Evolutionary conservation across 2,797 vertebrate genomes (phyloP), one percentile per base, ranked within the genome.

Genomic region (Urocyon cinereoargenteus): DNA sequence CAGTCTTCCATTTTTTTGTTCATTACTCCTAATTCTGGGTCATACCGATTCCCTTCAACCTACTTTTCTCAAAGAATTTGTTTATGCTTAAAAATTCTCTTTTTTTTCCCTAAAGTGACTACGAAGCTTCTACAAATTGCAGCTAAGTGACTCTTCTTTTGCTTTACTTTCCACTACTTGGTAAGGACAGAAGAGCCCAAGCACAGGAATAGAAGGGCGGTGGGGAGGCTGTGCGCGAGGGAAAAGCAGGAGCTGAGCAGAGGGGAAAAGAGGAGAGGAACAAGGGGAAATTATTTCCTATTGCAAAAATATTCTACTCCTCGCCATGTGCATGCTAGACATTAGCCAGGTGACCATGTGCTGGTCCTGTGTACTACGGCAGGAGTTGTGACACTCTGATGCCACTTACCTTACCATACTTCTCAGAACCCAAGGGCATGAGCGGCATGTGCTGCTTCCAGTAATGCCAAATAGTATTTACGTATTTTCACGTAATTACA

Each of bases 151-250:
- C 40, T 72, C 2, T 19, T 73, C 12, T 55, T 53, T n/a, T 6
- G 7, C 26, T 34, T 79, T 73, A 9, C 11, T 81, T 59, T 66
- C 62, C 5, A 28, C 2, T 31, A 18, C 36, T 16, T 11, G 34
- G 28, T 34, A 66, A 49, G 2, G 18, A 36, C 15, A 21, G 24
- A 87, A 51, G 6, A 26, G 57, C 19, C 22, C 11, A 15, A 1
- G 31, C 15, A 19, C 3, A 6, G 68, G 36, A 34, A 26, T 4
- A 55, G 51, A 31, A 21, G 6, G 5, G 26, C 40, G 2, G 2
- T 1, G 5, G 16, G 14, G 31, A 19, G 14, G 4, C 4, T 19
- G 31, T 3, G 1, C 1, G 0, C 18, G 1, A 66, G 10, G 34
- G 16, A 53, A 64, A 45, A n/a, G 26, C 22, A 22, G 22, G 61